Conservation (phyloP, 1,140 invertebrate genomes). For the Sweltsa coloradensis region DNA sequence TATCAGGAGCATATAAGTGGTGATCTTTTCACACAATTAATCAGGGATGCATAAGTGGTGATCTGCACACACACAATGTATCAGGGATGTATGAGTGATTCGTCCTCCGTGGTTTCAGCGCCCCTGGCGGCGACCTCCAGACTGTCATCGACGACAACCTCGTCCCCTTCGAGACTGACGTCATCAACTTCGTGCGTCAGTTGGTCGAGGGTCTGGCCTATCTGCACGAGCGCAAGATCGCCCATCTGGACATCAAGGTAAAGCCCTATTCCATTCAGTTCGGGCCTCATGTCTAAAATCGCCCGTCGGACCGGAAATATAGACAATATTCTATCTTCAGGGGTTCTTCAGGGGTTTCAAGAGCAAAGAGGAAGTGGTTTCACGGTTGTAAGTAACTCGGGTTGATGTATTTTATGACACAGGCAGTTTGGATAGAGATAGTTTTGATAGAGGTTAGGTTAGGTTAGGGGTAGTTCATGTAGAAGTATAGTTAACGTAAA, state of each 20-base stretch:
- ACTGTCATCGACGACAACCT: slow-evolving; percentile 62
- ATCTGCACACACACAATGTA: slow-evolving; percentile 1
- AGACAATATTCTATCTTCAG: too few species aligned
- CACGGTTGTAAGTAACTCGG: too few species aligned
- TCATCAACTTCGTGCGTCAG: slow-evolving; percentile 52
- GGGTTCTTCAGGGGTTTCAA: too few species aligned
- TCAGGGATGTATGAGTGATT: slow-evolving; percentile 1
- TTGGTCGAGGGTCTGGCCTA: slow-evolving; percentile 57
- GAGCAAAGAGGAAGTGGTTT: too few species aligned
- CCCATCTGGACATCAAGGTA: slow-evolving; percentile 72
- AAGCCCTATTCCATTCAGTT: too few species aligned
- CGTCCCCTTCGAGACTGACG: slow-evolving; percentile 53
- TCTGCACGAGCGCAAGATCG: slow-evolving; percentile 60
- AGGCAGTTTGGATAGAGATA: too few species aligned
- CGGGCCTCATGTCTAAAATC: too few species aligned
- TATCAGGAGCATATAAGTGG: not conserved
- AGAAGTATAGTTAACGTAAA: too few species aligned
- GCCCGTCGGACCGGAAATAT: too few species aligned
- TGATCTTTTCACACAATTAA: not conserved
- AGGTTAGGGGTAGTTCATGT: too few species aligned
- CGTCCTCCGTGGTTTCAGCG: slow-evolving; percentile 36
- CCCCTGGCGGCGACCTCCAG: slow-evolving; percentile 62
- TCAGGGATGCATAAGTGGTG: not conserved
- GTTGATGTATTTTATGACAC: too few species aligned
- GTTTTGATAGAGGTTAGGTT: too few species aligned